Evolutionary conservation across 2,888 invertebrate genomes (phyloP), one percentile per base, ranked within the genome.

Genomic region (Aleiodes testaceus): DNA sequence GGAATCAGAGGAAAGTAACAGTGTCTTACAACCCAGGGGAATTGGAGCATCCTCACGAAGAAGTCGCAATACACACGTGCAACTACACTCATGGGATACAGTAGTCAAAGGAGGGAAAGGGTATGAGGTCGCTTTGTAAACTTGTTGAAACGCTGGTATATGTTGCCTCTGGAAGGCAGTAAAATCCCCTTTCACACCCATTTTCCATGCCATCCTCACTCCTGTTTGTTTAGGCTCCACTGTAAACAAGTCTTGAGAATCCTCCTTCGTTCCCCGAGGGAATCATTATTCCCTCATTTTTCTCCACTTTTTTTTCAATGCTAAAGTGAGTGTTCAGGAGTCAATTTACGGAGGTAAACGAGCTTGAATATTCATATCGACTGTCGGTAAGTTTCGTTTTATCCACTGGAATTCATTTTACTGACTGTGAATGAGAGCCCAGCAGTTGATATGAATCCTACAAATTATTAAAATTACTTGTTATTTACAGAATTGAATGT

Each of bases 41-140:
- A 3, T 9, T 42, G 26, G 74, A 75, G 72, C 72, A 75, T 75
- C 70, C 74, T 73, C 74, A 75, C 75, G 72, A 71, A 66, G 68
- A 70, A 67, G 65, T 72, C 70, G 61, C 59, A 30, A 55, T 74
- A 67, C 63, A 64, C 63, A 53, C 69, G 72, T 59, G 74, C 69
- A 70, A 71, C 69, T 63, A 50, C 70, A 67, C 69, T 36, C 64
- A 67, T 55, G 63, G 49, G 67, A 61, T 65, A 59, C 47, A 30
- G 30, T 30, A 26, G 45, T 64, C 49, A 64, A 49, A 64, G 47
- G 44, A 66, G 64, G 63, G 61, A 14, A 50, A 64, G 14, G 55
- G 14, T 16, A 49, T 44, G 16, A 47, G 45, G 22, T 69, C 30
- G 16, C 63, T 69, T 69, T 52, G 69, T 69, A 69, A 69, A 69